Evolutionary conservation across 2,888 invertebrate genomes (phyloP).

Genomic region (Tuta absoluta): DNA sequence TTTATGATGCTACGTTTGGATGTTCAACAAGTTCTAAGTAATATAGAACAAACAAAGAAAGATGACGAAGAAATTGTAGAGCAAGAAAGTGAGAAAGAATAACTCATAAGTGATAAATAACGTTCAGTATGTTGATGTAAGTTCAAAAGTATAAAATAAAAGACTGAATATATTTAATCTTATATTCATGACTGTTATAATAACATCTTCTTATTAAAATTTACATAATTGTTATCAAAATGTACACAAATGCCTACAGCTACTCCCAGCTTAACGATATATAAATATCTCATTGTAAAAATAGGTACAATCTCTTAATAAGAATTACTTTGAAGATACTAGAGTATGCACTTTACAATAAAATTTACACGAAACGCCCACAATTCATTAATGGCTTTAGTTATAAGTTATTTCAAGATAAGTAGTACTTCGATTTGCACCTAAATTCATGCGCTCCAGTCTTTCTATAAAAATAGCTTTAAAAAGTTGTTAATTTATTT

Average conservation of each 20-base stretch:
- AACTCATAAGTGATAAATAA: constrained; percentile 5
- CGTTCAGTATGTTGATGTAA: constrained; percentile 2
- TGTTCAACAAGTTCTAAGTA: constrained; percentile 70
- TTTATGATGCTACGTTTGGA: constrained; percentile 75
- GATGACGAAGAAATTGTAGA: constrained; percentile 44
- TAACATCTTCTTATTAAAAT: constrained; percentile 55
- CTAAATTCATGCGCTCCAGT: constrained; percentile 60
- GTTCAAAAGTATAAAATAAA: constrained; percentile 52
- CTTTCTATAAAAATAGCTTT: constrained; percentile 62
- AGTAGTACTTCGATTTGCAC: constrained; percentile 36
- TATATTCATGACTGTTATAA: constrained; percentile 70
- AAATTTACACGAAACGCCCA: constrained; percentile 45
- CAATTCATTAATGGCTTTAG: constrained; percentile 48
- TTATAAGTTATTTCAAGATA: constrained; percentile 35
- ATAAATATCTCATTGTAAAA: constrained; percentile 74
- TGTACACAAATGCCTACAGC: constrained; percentile 71
- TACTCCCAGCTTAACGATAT: constrained; percentile 58
- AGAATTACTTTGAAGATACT: constrained; percentile 49
- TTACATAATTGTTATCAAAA: constrained; percentile 66
- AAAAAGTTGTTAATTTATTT: constrained; percentile 30
- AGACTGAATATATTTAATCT: constrained; percentile 68
- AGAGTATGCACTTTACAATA: constrained; percentile 48
- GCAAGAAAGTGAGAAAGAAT: constrained; percentile 39
- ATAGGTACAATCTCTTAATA: constrained; percentile 66
- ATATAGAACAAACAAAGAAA: constrained; percentile 60